Base-by-base conservation (phyloP, 2,888 invertebrate species). In the Adela reaumurella region DNA sequence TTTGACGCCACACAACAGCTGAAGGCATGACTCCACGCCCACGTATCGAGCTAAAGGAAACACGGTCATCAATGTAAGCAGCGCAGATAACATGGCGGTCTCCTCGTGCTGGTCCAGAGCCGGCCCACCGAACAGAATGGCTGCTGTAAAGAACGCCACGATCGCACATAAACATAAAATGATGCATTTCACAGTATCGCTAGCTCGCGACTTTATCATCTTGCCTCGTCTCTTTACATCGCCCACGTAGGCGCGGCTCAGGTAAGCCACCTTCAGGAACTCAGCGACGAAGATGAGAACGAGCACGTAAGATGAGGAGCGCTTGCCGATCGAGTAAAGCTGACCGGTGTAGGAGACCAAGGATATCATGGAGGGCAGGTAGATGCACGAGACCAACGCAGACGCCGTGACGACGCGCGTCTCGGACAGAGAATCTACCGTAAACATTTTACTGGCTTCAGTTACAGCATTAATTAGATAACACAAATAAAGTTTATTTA, bases 51-150 rank as follows among this genome's bases (percentile, higher is more conserved):
- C 79, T 46, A 84, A 63, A 0, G 89, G 87, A 49, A 87, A 77
- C 20, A 85, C 74, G 2, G 88, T 85, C 46, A 89, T 64, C 19
- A 81, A 64, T 1, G 85, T 83, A 49, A 89, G 61, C 24, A 88
- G 67, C 1, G 83, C 55, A 3, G 87, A 82, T 51, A 89, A 74
- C 80, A 86, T 85, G 19, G 85, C 69, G 0, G 89, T 89, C 64
- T 87, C 85, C 59, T 88, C 85, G 41, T 84, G 83, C 50, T 83
- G 76, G 8, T 81, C 81, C 43, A 84, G 62, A 4, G 86, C 63
- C 3, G 88, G 86, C 1, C 88, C 89, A 35, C 89, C 89, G 56
- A 88, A 88, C 46, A 89, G 57, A 46, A 89, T 81, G 17, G 86
- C 83, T 4, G 82, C 68, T 3, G 82, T 53, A 56, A 86, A 87